These are phyloP conservation scores for Lagopus muta DNA, from an alignment of 2,113 vertebrate species.

Conservation along the genomic window DNA sequence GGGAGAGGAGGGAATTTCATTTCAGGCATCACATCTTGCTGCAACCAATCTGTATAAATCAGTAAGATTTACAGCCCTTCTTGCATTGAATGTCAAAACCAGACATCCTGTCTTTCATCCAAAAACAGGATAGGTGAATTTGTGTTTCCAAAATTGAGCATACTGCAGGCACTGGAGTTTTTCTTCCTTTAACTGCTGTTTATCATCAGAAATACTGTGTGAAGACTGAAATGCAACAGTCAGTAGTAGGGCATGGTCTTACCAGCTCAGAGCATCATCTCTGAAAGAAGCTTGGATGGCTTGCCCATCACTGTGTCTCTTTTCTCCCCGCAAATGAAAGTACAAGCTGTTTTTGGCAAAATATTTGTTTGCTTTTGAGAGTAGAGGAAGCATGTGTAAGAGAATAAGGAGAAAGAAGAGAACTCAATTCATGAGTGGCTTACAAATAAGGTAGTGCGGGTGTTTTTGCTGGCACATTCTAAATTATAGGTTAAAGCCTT, in stretches of 20 bases:
- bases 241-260: background rate
- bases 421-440: background rate
- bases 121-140: background rate
- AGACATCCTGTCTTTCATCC: background rate
- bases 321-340: background rate
- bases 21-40: background rate
- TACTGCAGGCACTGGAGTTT: background rate
- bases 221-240: background rate
- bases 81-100: background rate
- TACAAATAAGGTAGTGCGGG: background rate
- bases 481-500: background rate
- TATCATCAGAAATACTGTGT: background rate
- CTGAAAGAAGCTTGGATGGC: background rate
- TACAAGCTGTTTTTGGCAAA: background rate
- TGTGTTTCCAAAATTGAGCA: background rate
- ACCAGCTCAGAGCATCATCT: background rate
- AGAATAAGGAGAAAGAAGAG: background rate
- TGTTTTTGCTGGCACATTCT: background rate
- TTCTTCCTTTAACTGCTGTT: background rate
- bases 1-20: constrained; percentile 1
- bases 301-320: background rate
- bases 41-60: background rate
- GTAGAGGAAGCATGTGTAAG: background rate
- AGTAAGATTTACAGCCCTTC: background rate
- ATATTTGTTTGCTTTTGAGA: background rate